phyloP scores from a whole-genome alignment of 2,888 invertebrate species.

The Nomada flava region DNA sequence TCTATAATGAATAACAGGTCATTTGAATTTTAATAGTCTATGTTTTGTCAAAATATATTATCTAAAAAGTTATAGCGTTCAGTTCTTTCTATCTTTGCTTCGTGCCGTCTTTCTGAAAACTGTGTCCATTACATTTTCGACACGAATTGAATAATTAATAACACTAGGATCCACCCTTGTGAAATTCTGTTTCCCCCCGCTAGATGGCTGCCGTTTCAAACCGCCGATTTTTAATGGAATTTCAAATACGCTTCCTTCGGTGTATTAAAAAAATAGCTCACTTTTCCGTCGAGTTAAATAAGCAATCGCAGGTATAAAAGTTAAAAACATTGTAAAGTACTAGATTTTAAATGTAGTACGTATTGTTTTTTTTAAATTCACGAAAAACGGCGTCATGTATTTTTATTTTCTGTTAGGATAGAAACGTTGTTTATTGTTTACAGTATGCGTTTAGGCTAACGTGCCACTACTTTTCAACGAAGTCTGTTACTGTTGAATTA shows the following conservation, averaged over 20 bases:
- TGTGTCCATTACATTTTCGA: neutral
- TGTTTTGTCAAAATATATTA: neutral
- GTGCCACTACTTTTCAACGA: constrained; percentile 31
- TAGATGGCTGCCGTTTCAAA: neutral
- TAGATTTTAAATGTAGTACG: no score
- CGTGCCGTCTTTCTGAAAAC: no score
- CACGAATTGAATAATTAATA: neutral
- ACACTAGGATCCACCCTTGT: neutral
- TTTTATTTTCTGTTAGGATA: no score
- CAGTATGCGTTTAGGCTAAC: constrained; percentile 11
- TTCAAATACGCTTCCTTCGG: no score
- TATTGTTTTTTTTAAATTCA: neutral
- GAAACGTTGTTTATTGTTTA: constrained; percentile 7
- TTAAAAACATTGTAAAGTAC: neutral
- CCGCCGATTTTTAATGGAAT: neutral
- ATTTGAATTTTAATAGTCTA: neutral
- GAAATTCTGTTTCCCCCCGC: neutral
- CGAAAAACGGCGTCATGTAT: no score
- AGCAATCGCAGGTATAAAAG: no score
- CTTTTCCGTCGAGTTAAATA: no score
- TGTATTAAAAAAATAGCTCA: no score
- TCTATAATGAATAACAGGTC: neutral
- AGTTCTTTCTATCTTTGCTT: neutral
- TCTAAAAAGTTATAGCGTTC: no score
- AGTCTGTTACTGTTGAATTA: constrained; percentile 7